These are phyloP conservation scores for Lithophane ornitopus DNA, from an alignment of 2,888 invertebrate species.

Conservation along the genomic window DNA sequence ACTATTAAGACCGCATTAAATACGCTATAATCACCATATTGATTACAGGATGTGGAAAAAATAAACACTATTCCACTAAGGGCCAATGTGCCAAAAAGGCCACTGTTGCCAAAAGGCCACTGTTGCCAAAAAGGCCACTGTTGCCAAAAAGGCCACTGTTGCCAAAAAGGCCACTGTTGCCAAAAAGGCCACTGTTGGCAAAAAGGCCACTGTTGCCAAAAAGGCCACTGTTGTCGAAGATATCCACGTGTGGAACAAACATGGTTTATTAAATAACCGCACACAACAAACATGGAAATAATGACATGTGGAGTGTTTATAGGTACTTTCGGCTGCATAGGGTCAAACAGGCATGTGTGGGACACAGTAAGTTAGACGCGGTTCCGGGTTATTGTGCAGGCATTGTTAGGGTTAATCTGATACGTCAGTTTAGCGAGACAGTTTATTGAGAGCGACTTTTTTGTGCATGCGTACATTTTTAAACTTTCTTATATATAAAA, in stretches of 20 bases:
- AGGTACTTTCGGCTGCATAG: slow-evolving; percentile 46
- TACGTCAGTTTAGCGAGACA: slow-evolving; percentile 40
- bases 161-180: not conserved
- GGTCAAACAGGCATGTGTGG: slow-evolving; percentile 50
- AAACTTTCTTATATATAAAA: not conserved
- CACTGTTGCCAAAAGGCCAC: not conserved
- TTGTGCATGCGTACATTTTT: not conserved
- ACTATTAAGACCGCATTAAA: too few species aligned
- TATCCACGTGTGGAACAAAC: not conserved
- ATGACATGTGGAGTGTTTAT: slow-evolving; percentile 46
- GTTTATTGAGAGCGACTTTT: slow-evolving; percentile 14
- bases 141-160: not conserved
- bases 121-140: not conserved
- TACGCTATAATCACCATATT: not conserved
- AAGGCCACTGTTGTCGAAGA: not conserved
- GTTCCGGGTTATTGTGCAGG: slow-evolving; percentile 62
- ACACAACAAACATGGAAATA: not conserved
- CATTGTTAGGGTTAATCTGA: slow-evolving; percentile 58
- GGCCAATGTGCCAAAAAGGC: not conserved
- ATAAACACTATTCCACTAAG: not conserved
- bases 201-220: not conserved
- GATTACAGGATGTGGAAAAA: not conserved
- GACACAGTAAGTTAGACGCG: slow-evolving; percentile 41
- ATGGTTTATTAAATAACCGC: not conserved
- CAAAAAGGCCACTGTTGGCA: not conserved